phyloP scores from a whole-genome alignment of 2,888 invertebrate species.

The Zele albiditarsus region DNA sequence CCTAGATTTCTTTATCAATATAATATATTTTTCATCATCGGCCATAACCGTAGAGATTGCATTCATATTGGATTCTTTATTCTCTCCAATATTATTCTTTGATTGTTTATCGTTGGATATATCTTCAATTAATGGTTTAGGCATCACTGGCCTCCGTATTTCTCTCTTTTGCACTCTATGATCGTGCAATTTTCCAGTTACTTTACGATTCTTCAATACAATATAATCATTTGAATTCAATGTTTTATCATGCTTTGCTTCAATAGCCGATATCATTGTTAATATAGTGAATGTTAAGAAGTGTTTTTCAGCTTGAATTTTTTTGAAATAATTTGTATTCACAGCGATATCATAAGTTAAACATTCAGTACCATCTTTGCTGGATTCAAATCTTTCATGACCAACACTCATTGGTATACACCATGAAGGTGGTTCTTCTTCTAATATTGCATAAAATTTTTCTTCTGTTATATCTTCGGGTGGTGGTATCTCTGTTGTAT shows the following conservation, averaged over 20 bases:
- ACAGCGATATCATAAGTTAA: slow-evolving; percentile 89
- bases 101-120: slow-evolving; percentile 60
- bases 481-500: slow-evolving; percentile 83
- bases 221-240: slow-evolving; percentile 80
- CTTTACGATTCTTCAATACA: slow-evolving; percentile 82
- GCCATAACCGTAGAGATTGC: slow-evolving; percentile 12
- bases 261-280: slow-evolving; percentile 85
- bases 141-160: slow-evolving; percentile 73
- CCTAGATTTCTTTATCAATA: slow-evolving; percentile 74
- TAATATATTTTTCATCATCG: slow-evolving; percentile 55
- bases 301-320: slow-evolving; percentile 80
- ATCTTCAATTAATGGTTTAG: slow-evolving; percentile 78
- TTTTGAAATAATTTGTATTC: slow-evolving; percentile 84
- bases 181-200: slow-evolving; percentile 82
- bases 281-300: slow-evolving; percentile 88
- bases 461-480: slow-evolving; percentile 81
- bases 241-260: slow-evolving; percentile 84
- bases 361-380: slow-evolving; percentile 84
- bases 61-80: not conserved
- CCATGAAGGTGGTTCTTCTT: slow-evolving; percentile 83
- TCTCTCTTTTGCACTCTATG: slow-evolving; percentile 85
- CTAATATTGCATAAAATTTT: slow-evolving; percentile 61
- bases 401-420: slow-evolving; percentile 94
- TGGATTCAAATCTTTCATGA: slow-evolving; percentile 83
- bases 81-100: not conserved